A percentile compares a stretch with the other conserved stretches of the same genome.
phyloP scores from a whole-genome alignment of 2,888 invertebrate genomes.

The Tigriopus californicus region DNA sequence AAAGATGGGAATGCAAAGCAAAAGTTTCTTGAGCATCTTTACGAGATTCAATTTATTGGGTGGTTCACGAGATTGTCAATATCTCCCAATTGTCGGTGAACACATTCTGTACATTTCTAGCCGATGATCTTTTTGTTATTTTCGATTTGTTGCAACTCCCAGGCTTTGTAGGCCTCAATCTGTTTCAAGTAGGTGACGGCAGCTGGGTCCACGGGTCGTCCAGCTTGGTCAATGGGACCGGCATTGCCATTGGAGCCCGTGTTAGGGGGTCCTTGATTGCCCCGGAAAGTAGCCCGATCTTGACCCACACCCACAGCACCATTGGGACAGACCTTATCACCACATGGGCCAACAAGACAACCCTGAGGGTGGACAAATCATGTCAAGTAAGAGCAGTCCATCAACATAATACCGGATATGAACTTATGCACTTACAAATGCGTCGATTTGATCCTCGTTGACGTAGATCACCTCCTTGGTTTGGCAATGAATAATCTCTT shows the following conservation, averaged over 20 bases:
- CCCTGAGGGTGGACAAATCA: background rate
- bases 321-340: slow-evolving; percentile 12
- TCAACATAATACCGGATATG: too few species aligned
- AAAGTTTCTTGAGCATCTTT: too few species aligned
- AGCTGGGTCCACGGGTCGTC: slow-evolving; percentile 12
- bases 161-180: background rate
- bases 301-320: slow-evolving; percentile 3
- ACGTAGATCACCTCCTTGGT: background rate
- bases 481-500: background rate
- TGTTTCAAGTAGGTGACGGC: slow-evolving; percentile 13
- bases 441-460: background rate
- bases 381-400: too few species aligned
- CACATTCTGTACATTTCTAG: background rate
- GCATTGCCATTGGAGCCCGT: slow-evolving; percentile 9
- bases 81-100: background rate
- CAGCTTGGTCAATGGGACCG: background rate
- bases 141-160: slow-evolving; percentile 1
- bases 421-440: background rate
- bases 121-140: background rate
- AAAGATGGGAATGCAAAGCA: too few species aligned
- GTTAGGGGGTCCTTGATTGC: slow-evolving; percentile 7
- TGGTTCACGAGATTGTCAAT: background rate
- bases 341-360: slow-evolving; percentile 11
- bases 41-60: too few species aligned
- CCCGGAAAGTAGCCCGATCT: background rate